These are phyloP conservation scores for Cryptocephalus primarius DNA, from an alignment of 2,888 invertebrate genomes.

Conservation along the genomic window DNA sequence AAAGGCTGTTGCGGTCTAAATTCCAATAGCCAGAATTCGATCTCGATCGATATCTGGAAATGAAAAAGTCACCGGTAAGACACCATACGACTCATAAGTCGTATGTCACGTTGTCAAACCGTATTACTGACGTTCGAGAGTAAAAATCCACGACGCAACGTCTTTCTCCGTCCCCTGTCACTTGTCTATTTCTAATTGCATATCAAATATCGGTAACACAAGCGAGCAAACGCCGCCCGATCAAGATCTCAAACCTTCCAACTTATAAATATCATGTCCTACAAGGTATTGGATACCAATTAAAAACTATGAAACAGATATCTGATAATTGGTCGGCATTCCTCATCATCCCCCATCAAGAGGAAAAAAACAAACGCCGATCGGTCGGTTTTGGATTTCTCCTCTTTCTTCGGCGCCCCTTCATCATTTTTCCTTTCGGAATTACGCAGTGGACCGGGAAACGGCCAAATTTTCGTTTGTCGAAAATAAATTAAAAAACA, in stretches of 20 bases:
- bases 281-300: conserved; percentile 27
- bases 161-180: conserved; percentile 7
- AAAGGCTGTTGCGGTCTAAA: too few relatives aligned
- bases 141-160: conserved; percentile 2
- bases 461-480: background rate
- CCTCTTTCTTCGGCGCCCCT: conserved; percentile 1
- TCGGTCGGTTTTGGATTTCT: background rate
- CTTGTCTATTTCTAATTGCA: conserved; percentile 12
- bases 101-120: conserved; percentile 7
- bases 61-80: conserved; percentile 1
- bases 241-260: conserved; percentile 10
- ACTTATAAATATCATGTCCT: conserved; percentile 24
- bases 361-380: conserved; percentile 3
- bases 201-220: conserved; percentile 10
- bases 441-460: conserved; percentile 1
- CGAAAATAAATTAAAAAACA: too few relatives aligned
- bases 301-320: conserved; percentile 26
- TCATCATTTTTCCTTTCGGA: background rate
- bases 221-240: conserved; percentile 3
- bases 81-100: conserved; percentile 5
- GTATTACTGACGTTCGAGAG: conserved; percentile 3
- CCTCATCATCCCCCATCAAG: background rate
- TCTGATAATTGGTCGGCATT: conserved; percentile 15
- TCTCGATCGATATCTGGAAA: too few relatives aligned
- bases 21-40: too few relatives aligned